These are phyloP conservation scores for Phaethornis superciliosus DNA, from an alignment of 2,113 vertebrate genomes.

Conservation along the genomic window DNA sequence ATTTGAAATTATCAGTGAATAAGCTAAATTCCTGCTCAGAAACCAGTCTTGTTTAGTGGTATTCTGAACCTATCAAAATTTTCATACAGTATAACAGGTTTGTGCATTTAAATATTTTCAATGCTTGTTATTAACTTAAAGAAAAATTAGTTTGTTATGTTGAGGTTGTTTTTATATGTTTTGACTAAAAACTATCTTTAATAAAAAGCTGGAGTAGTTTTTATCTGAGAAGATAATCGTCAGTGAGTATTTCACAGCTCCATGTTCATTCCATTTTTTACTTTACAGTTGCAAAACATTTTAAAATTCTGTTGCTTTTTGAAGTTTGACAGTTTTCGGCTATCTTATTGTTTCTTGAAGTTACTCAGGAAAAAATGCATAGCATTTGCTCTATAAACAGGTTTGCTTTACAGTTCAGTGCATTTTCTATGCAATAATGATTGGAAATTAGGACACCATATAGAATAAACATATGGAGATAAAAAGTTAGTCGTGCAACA, in stretches of 20 bases:
- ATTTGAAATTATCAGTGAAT: background rate
- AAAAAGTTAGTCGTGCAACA: background rate
- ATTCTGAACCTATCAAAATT: slow-evolving; percentile 13
- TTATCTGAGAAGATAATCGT: slow-evolving; percentile 86
- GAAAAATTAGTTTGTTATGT: slow-evolving; percentile 52
- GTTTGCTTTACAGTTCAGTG: slow-evolving; percentile 77
- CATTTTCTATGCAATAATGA: slow-evolving; percentile 42
- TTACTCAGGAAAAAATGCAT: slow-evolving; percentile 69
- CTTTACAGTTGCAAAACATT: slow-evolving; percentile 77
- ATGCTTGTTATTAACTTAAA: slow-evolving; percentile 38
- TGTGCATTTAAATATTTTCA: slow-evolving; percentile 46
- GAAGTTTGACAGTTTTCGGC: slow-evolving; percentile 75
- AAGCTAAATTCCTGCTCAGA: slow-evolving; percentile 1
- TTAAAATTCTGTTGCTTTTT: slow-evolving; percentile 80
- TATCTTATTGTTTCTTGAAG: slow-evolving; percentile 69
- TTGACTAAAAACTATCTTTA: slow-evolving; percentile 88
- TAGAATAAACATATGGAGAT: background rate
- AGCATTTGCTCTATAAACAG: slow-evolving; percentile 72
- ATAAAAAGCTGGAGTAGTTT: slow-evolving; percentile 91
- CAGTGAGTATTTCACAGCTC: slow-evolving; percentile 96
- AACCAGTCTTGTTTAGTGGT: slow-evolving; percentile 14
- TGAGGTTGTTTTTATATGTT: slow-evolving; percentile 70
- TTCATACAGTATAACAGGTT: slow-evolving; percentile 44
- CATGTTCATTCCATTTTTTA: slow-evolving; percentile 87
- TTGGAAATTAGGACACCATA: background rate